These are phyloP conservation scores for Discoglossus pictus DNA, from an alignment of 2,797 vertebrate species.

Conservation along the genomic window DNA sequence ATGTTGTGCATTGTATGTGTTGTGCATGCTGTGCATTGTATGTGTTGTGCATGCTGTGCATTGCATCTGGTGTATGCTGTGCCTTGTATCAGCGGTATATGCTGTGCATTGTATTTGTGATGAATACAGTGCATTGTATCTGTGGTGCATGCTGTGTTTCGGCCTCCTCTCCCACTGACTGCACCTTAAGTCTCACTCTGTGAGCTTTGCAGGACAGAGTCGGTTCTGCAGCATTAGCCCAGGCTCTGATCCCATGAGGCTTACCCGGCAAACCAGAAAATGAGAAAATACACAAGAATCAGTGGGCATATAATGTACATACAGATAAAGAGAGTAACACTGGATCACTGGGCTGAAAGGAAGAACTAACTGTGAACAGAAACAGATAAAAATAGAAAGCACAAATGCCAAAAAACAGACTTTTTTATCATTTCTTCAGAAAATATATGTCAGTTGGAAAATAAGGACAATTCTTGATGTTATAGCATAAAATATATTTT, in stretches of 20 bases:
- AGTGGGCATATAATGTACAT: slow-evolving; percentile 42
- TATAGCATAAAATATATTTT: too few species aligned
- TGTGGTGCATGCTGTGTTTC: slow-evolving; percentile 15
- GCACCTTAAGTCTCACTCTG: slow-evolving; percentile 4
- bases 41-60: too few species aligned
- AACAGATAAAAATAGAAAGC: neutral
- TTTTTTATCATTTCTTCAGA: too few species aligned
- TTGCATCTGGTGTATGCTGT: too few species aligned
- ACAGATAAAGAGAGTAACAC: slow-evolving; percentile 17
- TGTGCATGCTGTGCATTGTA: too few species aligned
- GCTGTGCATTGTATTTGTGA: too few species aligned
- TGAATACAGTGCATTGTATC: neutral
- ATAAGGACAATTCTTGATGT: too few species aligned
- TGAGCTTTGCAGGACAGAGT: slow-evolving; percentile 14
- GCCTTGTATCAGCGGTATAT: too few species aligned
- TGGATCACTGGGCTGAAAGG: neutral
- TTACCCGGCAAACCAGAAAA: slow-evolving; percentile 32
- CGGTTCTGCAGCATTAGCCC: slow-evolving; percentile 44
- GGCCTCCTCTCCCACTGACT: neutral
- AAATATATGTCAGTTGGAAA: too few species aligned
- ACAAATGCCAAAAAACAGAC: too few species aligned
- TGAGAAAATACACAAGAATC: slow-evolving; percentile 35
- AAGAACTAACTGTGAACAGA: neutral
- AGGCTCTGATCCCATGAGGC: slow-evolving; percentile 38
- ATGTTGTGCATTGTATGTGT: too few species aligned